Conservation (phyloP, 30 jellyfish, hydroid and myxozoan species). For the Cassiopea andromeda region DNA sequence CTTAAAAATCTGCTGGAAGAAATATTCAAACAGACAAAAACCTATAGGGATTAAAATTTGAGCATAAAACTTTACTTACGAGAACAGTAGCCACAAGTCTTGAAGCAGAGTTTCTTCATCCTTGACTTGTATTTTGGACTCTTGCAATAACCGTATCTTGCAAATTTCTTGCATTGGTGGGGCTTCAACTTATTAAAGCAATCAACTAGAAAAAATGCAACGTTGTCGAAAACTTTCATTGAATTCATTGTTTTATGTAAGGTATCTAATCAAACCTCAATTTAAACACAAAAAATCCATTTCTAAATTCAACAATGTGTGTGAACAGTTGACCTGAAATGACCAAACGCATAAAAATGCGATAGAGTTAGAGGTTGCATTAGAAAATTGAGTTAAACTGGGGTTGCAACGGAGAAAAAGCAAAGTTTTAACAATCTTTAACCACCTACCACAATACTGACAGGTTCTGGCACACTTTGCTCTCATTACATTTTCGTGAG, state of each 20-base stretch:
- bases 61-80: constrained; percentile 11
- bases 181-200: constrained; percentile 12
- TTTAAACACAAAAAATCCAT: too few species aligned
- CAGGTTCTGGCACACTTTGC: constrained; percentile 39
- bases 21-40: too few species aligned
- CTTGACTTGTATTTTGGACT: neutral
- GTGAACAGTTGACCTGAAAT: too few species aligned
- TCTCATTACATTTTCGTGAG: constrained; percentile 19
- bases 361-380: neutral
- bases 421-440: neutral
- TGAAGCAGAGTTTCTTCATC: constrained; percentile 68
- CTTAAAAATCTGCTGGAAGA: too few species aligned
- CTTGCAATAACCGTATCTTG: constrained; percentile 19
- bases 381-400: neutral
- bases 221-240: neutral
- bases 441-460: constrained; percentile 37
- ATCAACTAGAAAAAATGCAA: constrained; percentile 1
- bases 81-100: constrained; percentile 73
- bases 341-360: too few species aligned
- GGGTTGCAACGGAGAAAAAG: too few species aligned
- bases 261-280: too few species aligned
- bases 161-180: neutral
- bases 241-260: neutral
- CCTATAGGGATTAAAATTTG: neutral
- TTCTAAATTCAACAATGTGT: too few species aligned